phyloP scores from a whole-genome alignment of 30 jellyfish, hydroid and myxozoan genomes.

The Morbakka virulenta region DNA sequence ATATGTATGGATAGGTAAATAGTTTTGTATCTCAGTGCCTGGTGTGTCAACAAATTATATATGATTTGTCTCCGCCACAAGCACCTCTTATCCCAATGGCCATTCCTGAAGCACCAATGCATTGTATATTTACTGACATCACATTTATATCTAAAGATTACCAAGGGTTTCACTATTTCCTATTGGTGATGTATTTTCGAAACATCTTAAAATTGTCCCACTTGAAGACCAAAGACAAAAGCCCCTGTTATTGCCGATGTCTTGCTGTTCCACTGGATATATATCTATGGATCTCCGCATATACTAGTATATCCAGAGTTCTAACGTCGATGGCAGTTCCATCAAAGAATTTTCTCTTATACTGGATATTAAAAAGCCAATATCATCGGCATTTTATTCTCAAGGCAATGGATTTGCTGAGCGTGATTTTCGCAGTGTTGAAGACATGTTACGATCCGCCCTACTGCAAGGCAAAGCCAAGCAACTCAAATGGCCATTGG shows the following conservation, averaged over 20 bases:
- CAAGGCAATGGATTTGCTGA: slow-evolving; percentile 38
- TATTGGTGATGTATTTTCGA: slow-evolving; percentile 45
- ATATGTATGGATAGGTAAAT: slow-evolving; percentile 21
- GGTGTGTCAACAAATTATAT: slow-evolving; percentile 30
- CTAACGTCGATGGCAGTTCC: slow-evolving; percentile 17
- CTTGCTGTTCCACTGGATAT: neutral
- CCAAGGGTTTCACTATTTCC: slow-evolving; percentile 14
- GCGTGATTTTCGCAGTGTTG: slow-evolving; percentile 14
- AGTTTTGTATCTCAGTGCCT: neutral
- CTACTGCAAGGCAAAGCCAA: slow-evolving; percentile 2
- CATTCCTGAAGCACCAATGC: slow-evolving; percentile 58
- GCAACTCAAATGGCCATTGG: slow-evolving; percentile 17
- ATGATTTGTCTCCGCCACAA: slow-evolving; percentile 21
- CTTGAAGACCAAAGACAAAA: slow-evolving; percentile 40
- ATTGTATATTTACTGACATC: slow-evolving; percentile 8
- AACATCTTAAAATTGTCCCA: slow-evolving; percentile 41
- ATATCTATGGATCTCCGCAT: slow-evolving; percentile 22
- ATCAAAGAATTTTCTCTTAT: slow-evolving; percentile 4
- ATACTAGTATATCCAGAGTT: slow-evolving; percentile 27
- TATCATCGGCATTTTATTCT: slow-evolving; percentile 16
- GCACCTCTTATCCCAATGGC: slow-evolving; percentile 39
- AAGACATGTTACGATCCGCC: slow-evolving; percentile 11
- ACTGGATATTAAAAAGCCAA: slow-evolving; percentile 4
- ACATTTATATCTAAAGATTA: slow-evolving; percentile 12
- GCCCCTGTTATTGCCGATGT: slow-evolving; percentile 40